Percentiles rank a stretch among this genome's conserved stretches.
These are phyloP conservation scores for Tachuris rubrigastra DNA, from an alignment of 2,113 vertebrate species.

Conservation along the genomic window DNA sequence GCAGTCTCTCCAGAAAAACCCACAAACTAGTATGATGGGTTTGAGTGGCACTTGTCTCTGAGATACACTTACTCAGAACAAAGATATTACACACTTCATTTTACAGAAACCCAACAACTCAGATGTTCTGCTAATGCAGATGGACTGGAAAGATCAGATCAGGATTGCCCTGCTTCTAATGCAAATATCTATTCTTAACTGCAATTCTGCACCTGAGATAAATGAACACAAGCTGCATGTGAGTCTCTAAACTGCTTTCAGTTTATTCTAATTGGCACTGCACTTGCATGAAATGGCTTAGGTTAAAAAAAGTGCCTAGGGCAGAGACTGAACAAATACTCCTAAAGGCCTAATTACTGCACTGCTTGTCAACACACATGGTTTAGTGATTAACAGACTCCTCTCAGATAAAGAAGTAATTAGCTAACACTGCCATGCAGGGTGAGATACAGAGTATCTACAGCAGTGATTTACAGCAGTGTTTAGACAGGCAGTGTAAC, in stretches of 20 bases:
- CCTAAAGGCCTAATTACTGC: not conserved
- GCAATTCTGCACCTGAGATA: not conserved
- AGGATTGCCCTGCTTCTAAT: not conserved
- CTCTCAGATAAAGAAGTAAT: not conserved
- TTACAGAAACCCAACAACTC: fast-evolving
- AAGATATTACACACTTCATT: not conserved
- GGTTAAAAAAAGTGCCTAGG: not conserved
- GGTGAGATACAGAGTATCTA: not conserved
- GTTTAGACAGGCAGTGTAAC: not conserved
- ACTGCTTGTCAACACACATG: not conserved
- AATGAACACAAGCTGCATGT: not conserved
- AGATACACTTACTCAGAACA: not conserved
- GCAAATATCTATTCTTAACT: not conserved
- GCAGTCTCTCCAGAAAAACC: not conserved
- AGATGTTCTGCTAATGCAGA: not conserved
- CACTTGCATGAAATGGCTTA: not conserved
- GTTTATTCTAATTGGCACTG: not conserved
- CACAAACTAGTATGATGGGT: not conserved
- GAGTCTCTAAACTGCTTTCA: not conserved
- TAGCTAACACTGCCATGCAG: not conserved
- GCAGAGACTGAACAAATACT: not conserved
- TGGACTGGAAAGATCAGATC: not conserved
- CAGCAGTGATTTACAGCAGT: not conserved
- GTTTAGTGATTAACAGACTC: not conserved
- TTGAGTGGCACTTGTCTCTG: not conserved